Conservation (phyloP, 1,140 invertebrate genomes). For the Antheraea pernyi region DNA sequence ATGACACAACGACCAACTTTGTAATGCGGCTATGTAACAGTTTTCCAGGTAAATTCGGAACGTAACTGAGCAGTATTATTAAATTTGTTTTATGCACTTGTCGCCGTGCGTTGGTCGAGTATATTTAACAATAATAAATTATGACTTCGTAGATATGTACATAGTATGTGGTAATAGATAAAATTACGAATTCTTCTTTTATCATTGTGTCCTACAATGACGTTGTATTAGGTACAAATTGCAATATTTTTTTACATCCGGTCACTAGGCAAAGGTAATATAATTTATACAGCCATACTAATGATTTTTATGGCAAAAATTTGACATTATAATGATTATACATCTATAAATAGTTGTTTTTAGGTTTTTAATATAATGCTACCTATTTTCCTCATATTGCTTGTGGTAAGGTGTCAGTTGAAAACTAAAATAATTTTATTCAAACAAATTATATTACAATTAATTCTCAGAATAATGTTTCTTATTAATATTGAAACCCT, state of each 20-base stretch:
- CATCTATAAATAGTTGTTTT: no score
- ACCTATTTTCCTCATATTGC: no score
- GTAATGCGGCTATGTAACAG: not conserved
- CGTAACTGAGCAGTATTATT: not conserved
- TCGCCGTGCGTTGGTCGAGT: conserved; percentile 11
- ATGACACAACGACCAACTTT: conserved; percentile 2
- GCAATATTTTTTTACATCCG: not conserved
- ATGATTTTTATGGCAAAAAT: no score
- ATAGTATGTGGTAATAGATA: not conserved
- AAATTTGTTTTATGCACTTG: conserved; percentile 14
- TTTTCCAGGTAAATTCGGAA: not conserved
- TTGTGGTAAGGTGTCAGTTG: no score
- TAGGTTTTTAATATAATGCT: no score
- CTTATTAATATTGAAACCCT: no score
- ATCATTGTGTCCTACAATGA: not conserved
- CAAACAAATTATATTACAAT: no score
- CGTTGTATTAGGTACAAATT: not conserved
- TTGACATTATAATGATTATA: no score
- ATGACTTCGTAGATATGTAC: not conserved
- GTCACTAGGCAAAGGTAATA: not conserved
- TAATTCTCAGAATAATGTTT: no score
- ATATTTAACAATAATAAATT: conserved; percentile 7
- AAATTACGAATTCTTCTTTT: not conserved
- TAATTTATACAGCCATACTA: no score
- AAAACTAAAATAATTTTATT: no score